phyloP scores from a whole-genome alignment of 2,888 invertebrate genomes.

The Gerris lacustris region DNA sequence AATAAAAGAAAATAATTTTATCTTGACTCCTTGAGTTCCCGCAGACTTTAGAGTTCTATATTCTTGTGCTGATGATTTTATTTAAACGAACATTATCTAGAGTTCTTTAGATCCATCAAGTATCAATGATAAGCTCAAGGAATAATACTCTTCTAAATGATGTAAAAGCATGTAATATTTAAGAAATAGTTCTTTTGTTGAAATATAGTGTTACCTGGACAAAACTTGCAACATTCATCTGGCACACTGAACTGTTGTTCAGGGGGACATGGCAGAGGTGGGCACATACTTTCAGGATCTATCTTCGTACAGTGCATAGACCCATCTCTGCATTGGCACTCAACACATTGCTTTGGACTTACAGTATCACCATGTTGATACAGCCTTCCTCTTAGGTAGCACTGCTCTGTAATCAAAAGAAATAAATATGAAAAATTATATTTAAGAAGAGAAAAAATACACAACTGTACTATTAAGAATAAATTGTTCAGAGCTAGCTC shows the following conservation, averaged over 20 bases:
- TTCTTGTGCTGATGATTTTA: no score
- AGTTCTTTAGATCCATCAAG: no score
- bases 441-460: no score
- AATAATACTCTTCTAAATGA: no score
- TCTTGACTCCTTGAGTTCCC: neutral
- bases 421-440: slow-evolving; percentile 2
- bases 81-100: no score
- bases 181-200: no score
- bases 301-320: slow-evolving; percentile 63
- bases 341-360: slow-evolving; percentile 62
- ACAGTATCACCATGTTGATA: slow-evolving; percentile 72
- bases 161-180: no score
- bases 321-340: slow-evolving; percentile 72
- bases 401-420: slow-evolving; percentile 48
- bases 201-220: slow-evolving; percentile 64
- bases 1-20: neutral
- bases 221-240: slow-evolving; percentile 81
- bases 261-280: slow-evolving; percentile 61
- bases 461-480: no score
- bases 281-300: slow-evolving; percentile 62
- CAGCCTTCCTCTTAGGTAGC: slow-evolving; percentile 50
- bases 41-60: neutral
- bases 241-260: slow-evolving; percentile 67
- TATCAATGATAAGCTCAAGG: no score
- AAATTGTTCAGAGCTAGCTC: no score